phyloP scores from a whole-genome alignment of 1,140 invertebrate genomes.

The Drosophila pallidifrons region DNA sequence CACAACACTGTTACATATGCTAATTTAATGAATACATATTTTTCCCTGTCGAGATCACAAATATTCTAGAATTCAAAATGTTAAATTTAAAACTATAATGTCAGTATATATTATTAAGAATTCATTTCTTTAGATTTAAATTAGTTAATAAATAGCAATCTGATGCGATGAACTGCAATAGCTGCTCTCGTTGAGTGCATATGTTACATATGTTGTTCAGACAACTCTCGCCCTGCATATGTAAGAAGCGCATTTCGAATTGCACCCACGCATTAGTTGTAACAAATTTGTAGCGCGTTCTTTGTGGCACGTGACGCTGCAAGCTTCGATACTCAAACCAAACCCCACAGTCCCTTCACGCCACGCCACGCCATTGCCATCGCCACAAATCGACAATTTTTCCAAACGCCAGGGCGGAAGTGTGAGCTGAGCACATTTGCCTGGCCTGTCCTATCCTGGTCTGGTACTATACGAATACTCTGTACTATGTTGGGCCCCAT shows the following conservation, averaged over 20 bases:
- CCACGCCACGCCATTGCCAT: not conserved
- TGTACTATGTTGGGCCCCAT: not conserved
- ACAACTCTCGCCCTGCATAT: slow-evolving; percentile 44
- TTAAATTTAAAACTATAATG: no score
- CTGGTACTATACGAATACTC: not conserved
- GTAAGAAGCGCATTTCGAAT: slow-evolving; percentile 72
- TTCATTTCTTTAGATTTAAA: no score
- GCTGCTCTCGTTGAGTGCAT: slow-evolving; percentile 8
- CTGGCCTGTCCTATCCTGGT: slow-evolving; percentile 8
- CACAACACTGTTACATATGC: no score
- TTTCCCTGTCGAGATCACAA: no score
- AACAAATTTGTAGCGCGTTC: slow-evolving; percentile 82
- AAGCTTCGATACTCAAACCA: slow-evolving; percentile 12
- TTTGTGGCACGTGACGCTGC: slow-evolving; percentile 70
- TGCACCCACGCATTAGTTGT: slow-evolving; percentile 83
- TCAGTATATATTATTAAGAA: no score
- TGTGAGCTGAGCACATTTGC: slow-evolving; percentile 77
- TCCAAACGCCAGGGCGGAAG: slow-evolving; percentile 67
- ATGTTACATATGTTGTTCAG: slow-evolving; percentile 13
- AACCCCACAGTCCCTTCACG: not conserved
- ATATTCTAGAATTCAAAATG: no score
- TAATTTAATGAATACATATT: no score
- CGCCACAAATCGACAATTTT: slow-evolving; percentile 34
- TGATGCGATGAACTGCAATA: not conserved
- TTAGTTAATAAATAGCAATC: not conserved